Conservation (phyloP, 2,113 vertebrate species). For the Oreochromis tanganicae region DNA sequence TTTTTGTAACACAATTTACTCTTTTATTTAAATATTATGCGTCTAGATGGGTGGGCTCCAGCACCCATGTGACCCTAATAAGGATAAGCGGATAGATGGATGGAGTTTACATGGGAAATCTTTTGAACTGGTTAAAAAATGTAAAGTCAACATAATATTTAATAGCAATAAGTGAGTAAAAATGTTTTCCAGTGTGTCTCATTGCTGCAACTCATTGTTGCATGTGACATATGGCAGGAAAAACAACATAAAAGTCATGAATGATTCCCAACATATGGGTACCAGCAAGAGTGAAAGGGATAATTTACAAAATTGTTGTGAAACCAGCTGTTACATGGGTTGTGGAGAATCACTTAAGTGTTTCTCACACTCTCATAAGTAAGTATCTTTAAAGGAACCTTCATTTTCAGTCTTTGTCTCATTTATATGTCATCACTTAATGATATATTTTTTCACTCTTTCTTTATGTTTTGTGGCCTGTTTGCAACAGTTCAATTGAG, state of each 20-base stretch:
- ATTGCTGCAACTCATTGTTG: not conserved
- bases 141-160: not conserved
- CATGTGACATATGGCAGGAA: accelerated
- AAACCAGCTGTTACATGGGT: not conserved
- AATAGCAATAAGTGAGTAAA: not conserved
- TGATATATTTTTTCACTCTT: not conserved
- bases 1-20: not conserved
- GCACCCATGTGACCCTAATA: not conserved
- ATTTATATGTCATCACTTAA: not conserved
- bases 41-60: not conserved
- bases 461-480: accelerated
- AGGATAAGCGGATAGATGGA: accelerated
- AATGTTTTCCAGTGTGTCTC: not conserved
- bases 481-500: not conserved
- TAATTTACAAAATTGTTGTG: not conserved
- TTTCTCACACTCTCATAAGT: not conserved
- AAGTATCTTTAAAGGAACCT: not conserved
- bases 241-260: not conserved
- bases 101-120: accelerated
- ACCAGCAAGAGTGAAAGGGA: not conserved
- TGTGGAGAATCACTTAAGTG: not conserved
- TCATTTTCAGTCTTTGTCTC: not conserved
- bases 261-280: not conserved
- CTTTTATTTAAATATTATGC: not conserved
- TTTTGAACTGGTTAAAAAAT: not conserved